Evolutionary conservation across 53 echinoderm and acorn worm genomes (phyloP), one percentile per base, ranked within the genome.

Genomic region (Pentamera pediparva): DNA sequence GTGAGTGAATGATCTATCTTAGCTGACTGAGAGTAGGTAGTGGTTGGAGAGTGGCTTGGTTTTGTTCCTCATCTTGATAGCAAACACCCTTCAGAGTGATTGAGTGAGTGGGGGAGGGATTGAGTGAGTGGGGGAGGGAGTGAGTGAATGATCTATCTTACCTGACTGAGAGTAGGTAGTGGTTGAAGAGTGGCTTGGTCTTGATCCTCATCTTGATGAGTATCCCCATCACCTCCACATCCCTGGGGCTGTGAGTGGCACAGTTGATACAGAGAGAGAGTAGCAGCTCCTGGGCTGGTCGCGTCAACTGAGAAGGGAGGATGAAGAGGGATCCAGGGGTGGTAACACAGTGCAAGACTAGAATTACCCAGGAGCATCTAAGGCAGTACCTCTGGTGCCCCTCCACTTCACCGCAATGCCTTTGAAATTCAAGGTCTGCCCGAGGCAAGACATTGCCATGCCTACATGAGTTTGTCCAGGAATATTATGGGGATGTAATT

Each of bases 11-110:
- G n/a, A n/a, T n/a, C n/a, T n/a, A n/a, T n/a, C 90, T 87, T 45
- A 91, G 91, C 84, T 87, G 62, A 96, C 83, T 43, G 91, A 81
- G 33, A 91, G 63, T 56, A 96, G 79, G 71, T 96, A 96, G 56
- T 96, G 96, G 45, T 91, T 96, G 48, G 91, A 85, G 38, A 96
- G 86, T 6, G 91, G 96, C 36, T 96, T 96, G 25, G 96, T 96
- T 81, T 96, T 96, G 28, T 91, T 79, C 24, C 96, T 79, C 51
- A 96, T 91, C 61, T 85, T 85, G 59, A 96, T 91, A 29, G n/a
- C n/a, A n/a, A n/a, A n/a, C n/a, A n/a, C n/a, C n/a, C n/a, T n/a
- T n/a, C n/a, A n/a, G n/a, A n/a, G n/a, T n/a, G n/a, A n/a, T n/a
- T n/a, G n/a, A n/a, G n/a, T n/a, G n/a, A n/a, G n/a, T n/a, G n/a